Evolutionary conservation across 2,888 invertebrate species (phyloP), one percentile per base, ranked within the genome.

Genomic region (Ornithoptera alexandrae): DNA sequence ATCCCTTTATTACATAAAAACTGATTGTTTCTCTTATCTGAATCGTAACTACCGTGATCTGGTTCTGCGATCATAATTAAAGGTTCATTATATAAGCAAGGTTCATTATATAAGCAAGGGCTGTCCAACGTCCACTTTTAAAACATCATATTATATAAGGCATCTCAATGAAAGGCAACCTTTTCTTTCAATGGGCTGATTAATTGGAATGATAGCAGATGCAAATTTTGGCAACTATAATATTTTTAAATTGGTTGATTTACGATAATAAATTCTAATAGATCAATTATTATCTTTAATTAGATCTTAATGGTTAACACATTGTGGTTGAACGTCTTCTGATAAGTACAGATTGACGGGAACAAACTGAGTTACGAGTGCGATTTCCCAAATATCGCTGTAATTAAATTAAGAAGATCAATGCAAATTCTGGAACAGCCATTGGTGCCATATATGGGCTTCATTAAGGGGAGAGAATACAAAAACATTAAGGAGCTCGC

Each of bases 391-490:
- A 72, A 68, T 70, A 71, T 71, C 62, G 78, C 74, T 75, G 78
- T 78, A 82, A 83, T 84, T 82, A 81, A 80, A 78, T 80, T 81
- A 81, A 75, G 77, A 78, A 76, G 79, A 84, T 86, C 85, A 84
- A 88, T 89, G 86, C 83, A 89, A 83, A 89, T 88, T 86, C 88
- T 87, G 88, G 85, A 88, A 83, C 85, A 84, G 77, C 78, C 80
- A 75, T 74, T 68, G 75, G 71, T 70, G 68, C 90, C 89, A 72
- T 86, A 80, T 89, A 89, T 81, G 92, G 91, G 76, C 84, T 84
- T 92, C 89, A 90, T 92, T 91, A 91, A 84, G 82, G 80, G 76
- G 70, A 72, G 72, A 81, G 76, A n/a, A 53, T 83, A 74, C 72
- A 89, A 86, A 88, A 88, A 85, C 76, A 72, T 79, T 80, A 81